These are phyloP conservation scores for Nemotelus pantherinus DNA, from an alignment of 2,888 invertebrate genomes.

Conservation along the genomic window DNA sequence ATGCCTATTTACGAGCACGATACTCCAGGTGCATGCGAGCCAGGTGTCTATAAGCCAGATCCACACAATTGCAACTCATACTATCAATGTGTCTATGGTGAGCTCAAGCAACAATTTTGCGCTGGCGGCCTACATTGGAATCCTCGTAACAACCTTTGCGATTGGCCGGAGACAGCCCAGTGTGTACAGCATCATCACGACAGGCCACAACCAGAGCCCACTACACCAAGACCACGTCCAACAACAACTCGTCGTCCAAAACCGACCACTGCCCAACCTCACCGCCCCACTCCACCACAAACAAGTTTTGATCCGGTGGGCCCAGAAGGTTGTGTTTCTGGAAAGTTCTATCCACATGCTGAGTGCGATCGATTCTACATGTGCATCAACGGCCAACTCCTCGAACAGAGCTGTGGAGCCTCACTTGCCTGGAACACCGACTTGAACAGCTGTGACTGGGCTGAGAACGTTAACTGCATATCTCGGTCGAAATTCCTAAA, in stretches of 20 bases:
- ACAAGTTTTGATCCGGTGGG: conserved; percentile 56
- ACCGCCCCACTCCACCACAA: conserved; percentile 57
- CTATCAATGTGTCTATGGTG: conserved; percentile 79
- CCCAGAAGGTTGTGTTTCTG: conserved; percentile 69
- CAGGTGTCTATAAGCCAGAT: conserved; percentile 71
- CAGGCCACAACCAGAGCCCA: conserved; percentile 62
- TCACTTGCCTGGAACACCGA: conserved; percentile 79
- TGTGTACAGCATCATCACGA: conserved; percentile 64
- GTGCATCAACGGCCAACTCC: conserved; percentile 78
- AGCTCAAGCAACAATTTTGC: conserved; percentile 76
- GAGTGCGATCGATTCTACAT: conserved; percentile 80
- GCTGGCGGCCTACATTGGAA: conserved; percentile 87
- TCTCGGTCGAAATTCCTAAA: conserved; percentile 58
- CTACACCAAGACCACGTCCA: conserved; percentile 51
- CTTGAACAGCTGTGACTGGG: conserved; percentile 79
- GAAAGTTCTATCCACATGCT: conserved; percentile 79
- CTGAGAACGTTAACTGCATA: conserved; percentile 71
- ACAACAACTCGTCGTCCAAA: conserved; percentile 49
- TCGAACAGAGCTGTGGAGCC: conserved; percentile 78
- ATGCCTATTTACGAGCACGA: conserved; percentile 62
- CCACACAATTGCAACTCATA: conserved; percentile 78
- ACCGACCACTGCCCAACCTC: conserved; percentile 58
- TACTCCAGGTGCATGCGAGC: conserved; percentile 60
- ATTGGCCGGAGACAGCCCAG: conserved; percentile 82
- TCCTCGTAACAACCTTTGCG: conserved; percentile 72